Evolutionary conservation across 2,888 invertebrate species (phyloP), one percentile per base, ranked within the genome.

Genomic region (Erebia ligea): DNA sequence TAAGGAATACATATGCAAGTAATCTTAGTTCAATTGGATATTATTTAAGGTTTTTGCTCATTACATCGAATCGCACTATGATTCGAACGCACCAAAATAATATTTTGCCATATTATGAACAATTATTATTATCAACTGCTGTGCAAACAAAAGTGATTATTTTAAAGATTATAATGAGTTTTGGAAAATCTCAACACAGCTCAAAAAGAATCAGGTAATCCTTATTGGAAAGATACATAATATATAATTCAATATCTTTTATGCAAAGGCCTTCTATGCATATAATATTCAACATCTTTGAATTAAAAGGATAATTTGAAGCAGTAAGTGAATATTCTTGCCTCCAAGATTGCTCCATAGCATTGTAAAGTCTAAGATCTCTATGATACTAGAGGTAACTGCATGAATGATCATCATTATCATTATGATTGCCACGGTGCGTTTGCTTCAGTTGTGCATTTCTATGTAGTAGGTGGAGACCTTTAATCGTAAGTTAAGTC

Each of bases 401-500:
- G 48, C 13, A 11, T 15, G 48, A 15, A 48, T 42, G 11, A 11
- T 48, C 13, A 4, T 13, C 15, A 48, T 15, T 19, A 8, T 10
- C 2, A n/a, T 8, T 19, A 19, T 19, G 21, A 21, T 34, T 34
- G 5, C 34, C 34, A 34, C 21, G 42, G 19, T 21, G 6, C 9
- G 21, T 48, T 62, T 19, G 45, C 21, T 34, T 8, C n/a, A 15
- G 17, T 58, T 17, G 11, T n/a, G 21, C 52, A 61, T 10, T 67
- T 61, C 21, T 61, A 10, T 61, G 34, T 61, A 59, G n/a, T 52
- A 61, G 10, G 71, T 34, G 65, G 52, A 40, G 11, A 52, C 34
- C 34, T 50, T 56, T 74, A 72, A 76, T 75, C 72, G 89, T 91
- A 91, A 89, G 86, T 86, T 88, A 88, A 89, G 92, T 92, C 90